Evolutionary conservation across 1,140 invertebrate species (phyloP).

Genomic region (Pseudomyrmex cubaensis): DNA sequence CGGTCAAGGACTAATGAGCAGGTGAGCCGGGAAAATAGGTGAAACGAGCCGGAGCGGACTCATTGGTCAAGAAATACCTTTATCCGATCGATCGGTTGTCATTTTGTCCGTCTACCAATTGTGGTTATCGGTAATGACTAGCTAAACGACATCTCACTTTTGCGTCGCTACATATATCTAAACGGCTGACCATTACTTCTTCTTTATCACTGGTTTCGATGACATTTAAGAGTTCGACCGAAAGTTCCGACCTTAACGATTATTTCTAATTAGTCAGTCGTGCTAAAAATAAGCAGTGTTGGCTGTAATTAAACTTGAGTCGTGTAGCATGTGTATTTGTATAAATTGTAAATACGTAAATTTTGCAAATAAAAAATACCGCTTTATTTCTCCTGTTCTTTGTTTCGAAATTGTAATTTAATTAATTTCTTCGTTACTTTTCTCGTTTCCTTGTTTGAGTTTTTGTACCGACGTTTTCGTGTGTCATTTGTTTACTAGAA

Average conservation of each 20-base stretch:
- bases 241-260: not conserved
- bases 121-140: slow-evolving; percentile 40
- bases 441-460: no score
- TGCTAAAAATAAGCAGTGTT: slow-evolving; percentile 1
- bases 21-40: slow-evolving; percentile 66
- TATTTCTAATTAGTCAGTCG: not conserved
- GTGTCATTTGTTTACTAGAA: no score
- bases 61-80: slow-evolving; percentile 63
- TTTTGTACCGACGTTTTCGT: no score
- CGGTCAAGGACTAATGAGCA: slow-evolving; percentile 71
- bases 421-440: no score
- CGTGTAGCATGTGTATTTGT: not conserved
- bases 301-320: not conserved
- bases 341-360: not conserved
- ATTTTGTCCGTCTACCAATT: slow-evolving; percentile 64
- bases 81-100: slow-evolving; percentile 61
- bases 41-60: slow-evolving; percentile 52
- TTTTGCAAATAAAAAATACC: no score
- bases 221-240: slow-evolving; percentile 7
- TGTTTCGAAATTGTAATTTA: no score
- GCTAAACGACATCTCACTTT: slow-evolving; percentile 42
- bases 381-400: no score
- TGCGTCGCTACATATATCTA: slow-evolving; percentile 17
- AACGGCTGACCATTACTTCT: slow-evolving; percentile 55
- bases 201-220: slow-evolving; percentile 9